Base-by-base conservation (phyloP, 2,113 vertebrate species). In the Malaclemys terrapin region DNA sequence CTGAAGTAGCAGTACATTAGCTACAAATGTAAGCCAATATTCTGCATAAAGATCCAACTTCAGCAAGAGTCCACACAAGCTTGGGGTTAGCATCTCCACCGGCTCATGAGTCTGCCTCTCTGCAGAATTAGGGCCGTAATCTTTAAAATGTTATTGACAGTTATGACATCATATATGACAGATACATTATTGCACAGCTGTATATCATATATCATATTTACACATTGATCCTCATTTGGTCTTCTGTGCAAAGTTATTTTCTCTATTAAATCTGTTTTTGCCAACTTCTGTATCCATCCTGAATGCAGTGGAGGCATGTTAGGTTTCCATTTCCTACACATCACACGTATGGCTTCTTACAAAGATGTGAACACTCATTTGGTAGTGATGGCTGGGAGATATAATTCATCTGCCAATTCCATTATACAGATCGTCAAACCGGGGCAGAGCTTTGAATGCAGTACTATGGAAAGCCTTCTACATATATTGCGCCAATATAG, bases 161-260 rank as follows among this genome's bases (percentile, higher is more conserved):
- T 91, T 38, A 65, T 2, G 0, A 25, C 75, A 8, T 19, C 0
- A 0, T 57, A 3, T 82, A 57, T 79, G 62, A 95, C 82, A 93
- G 82, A 87, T 87, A 52, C 1, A 78, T 45, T 42, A n/a, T 65
- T 24, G 82, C 4, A 17, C 0, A 0, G 62, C 85, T 83, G 83
- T 50, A 84, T 42, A 45, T 54, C 87, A 14, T 56, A 81, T 17
- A 47, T 95, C 13, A 85, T 83, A 87, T 94, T 85, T 83, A 92
- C 65, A 8, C 50, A 83, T 85, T 96, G 95, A 95, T 94, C 81
- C 65, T 92, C 75, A 89, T 95, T 96, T 95, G 89, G 87, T 95
- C 96, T 88, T 35, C 65, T 87, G 59, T 3, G 0, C 42, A 69
- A 94, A 94, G 81, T 88, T 95, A 92, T 94, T 95, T 97, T 54